These are phyloP conservation scores for Drosophila falleni DNA, from an alignment of 2,888 invertebrate genomes.

Conservation along the genomic window DNA sequence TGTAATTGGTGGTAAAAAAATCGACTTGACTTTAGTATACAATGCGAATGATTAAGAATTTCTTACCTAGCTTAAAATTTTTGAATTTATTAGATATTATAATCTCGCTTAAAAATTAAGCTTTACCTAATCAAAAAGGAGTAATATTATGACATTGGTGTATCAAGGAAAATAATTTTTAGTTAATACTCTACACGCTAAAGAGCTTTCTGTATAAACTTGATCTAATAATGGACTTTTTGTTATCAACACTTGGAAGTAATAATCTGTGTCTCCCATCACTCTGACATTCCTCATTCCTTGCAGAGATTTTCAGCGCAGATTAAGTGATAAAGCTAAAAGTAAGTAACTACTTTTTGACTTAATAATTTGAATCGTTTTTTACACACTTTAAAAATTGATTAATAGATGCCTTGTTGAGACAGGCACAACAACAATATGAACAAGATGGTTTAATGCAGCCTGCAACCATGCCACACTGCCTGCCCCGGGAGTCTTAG, in stretches of 20 bases:
- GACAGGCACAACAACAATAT: constrained; percentile 11
- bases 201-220: too few relatives aligned
- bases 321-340: background rate
- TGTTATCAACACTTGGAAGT: background rate
- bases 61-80: too few relatives aligned
- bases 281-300: background rate
- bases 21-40: too few relatives aligned
- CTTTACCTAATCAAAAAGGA: too few relatives aligned
- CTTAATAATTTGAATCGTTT: constrained; percentile 18
- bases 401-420: constrained; percentile 43
- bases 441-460: background rate
- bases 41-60: too few relatives aligned
- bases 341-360: constrained; percentile 3
- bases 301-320: background rate
- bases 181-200: too few relatives aligned
- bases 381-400: constrained; percentile 25
- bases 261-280: background rate
- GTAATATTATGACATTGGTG: too few relatives aligned
- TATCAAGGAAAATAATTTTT: too few relatives aligned
- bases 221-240: background rate
- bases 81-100: too few relatives aligned
- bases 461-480: background rate
- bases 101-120: too few relatives aligned
- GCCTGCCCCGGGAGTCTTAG: background rate
- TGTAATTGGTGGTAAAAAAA: too few relatives aligned